These are phyloP conservation scores for Sciaenops ocellatus DNA, from an alignment of 2,797 vertebrate genomes.

Conservation along the genomic window DNA sequence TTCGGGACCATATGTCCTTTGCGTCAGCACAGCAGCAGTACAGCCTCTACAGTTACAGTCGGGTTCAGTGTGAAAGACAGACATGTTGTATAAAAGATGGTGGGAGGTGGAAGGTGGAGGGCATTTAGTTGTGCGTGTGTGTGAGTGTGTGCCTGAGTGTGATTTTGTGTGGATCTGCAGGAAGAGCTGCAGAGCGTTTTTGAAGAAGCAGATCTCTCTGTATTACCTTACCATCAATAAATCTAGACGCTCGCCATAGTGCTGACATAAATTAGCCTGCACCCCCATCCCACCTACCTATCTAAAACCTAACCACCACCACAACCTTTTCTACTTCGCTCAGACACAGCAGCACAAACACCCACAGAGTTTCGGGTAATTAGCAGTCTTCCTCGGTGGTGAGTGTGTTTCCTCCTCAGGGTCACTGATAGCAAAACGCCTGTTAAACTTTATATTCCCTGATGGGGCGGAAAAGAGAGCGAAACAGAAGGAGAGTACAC, in stretches of 20 bases:
- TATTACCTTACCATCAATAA: slow-evolving; percentile 86
- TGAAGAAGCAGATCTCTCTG: slow-evolving; percentile 79
- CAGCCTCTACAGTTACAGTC: slow-evolving; percentile 83
- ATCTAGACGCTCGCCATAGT: slow-evolving; percentile 76
- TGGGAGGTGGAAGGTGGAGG: slow-evolving; percentile 62
- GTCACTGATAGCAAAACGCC: slow-evolving; percentile 82
- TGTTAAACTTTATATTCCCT: slow-evolving; percentile 83
- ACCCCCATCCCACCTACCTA: slow-evolving; percentile 41
- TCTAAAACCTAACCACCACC: slow-evolving; percentile 42
- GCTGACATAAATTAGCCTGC: slow-evolving; percentile 86
- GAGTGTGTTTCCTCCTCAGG: slow-evolving; percentile 73
- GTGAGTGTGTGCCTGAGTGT: slow-evolving; percentile 6
- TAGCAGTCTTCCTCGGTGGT: slow-evolving; percentile 70
- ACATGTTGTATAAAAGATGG: slow-evolving; percentile 81
- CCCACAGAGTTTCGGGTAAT: slow-evolving; percentile 68
- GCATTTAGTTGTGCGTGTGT: slow-evolving; percentile 46
- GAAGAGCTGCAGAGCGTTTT: slow-evolving; percentile 71
- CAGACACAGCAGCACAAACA: slow-evolving; percentile 42
- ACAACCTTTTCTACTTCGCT: slow-evolving; percentile 30
- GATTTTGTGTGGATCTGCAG: not conserved
- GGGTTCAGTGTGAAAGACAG: slow-evolving; percentile 81
- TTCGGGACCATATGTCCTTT: slow-evolving; percentile 84
- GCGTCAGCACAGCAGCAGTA: slow-evolving; percentile 77
- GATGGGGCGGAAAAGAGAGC: slow-evolving; percentile 73
- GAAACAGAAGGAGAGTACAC: slow-evolving; percentile 68